Percentiles rank a stretch among this genome's conserved stretches.
Evolutionary conservation across 2,888 invertebrate species (phyloP).

Genomic region (Paralinhomoeus sp.): DNA sequence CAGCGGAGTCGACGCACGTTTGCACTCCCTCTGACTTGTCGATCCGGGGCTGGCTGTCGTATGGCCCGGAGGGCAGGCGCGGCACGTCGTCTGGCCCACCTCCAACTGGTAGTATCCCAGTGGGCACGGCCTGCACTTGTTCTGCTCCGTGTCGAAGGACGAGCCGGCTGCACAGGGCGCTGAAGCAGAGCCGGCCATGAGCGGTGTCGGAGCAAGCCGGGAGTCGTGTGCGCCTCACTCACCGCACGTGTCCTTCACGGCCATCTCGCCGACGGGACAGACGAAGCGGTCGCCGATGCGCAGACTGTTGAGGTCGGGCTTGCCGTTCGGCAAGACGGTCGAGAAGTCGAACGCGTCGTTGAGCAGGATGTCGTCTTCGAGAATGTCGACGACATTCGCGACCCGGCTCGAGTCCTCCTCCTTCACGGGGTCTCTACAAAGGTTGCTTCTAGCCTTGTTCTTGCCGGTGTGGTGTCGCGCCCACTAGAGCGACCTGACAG

Average conservation of each 20-base stretch:
- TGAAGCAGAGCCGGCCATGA: constrained; percentile 6
- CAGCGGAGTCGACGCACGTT: too few relatives aligned
- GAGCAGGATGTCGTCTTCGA: constrained; percentile 71
- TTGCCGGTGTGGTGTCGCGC: too few relatives aligned
- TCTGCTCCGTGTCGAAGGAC: constrained; percentile 17
- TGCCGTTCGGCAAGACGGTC: constrained; percentile 48
- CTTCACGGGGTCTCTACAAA: constrained; percentile 1
- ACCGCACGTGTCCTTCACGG: constrained; percentile 68
- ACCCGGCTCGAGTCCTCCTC: constrained; percentile 23
- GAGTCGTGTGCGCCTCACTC: background rate
- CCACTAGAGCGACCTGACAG: constrained; percentile 55
- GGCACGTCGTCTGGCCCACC: constrained; percentile 34
- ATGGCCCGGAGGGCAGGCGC: constrained; percentile 66
- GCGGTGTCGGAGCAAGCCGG: background rate
- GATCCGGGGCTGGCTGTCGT: constrained; percentile 61
- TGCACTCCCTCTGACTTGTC: constrained; percentile 39
- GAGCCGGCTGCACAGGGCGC: constrained; percentile 28
- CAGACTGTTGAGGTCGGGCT: constrained; percentile 71
- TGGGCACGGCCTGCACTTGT: constrained; percentile 25
- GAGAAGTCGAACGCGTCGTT: constrained; percentile 33
- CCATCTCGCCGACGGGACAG: constrained; percentile 75
- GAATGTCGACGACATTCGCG: constrained; percentile 41
- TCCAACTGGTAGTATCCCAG: constrained; percentile 24
- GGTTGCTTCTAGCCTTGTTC: background rate
- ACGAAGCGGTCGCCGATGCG: constrained; percentile 67